A percentile compares a stretch with the other conserved stretches of the same genome.
Evolutionary conservation across 1,140 invertebrate species (phyloP).

Genomic region (silkworm (Bombyx mori)): DNA sequence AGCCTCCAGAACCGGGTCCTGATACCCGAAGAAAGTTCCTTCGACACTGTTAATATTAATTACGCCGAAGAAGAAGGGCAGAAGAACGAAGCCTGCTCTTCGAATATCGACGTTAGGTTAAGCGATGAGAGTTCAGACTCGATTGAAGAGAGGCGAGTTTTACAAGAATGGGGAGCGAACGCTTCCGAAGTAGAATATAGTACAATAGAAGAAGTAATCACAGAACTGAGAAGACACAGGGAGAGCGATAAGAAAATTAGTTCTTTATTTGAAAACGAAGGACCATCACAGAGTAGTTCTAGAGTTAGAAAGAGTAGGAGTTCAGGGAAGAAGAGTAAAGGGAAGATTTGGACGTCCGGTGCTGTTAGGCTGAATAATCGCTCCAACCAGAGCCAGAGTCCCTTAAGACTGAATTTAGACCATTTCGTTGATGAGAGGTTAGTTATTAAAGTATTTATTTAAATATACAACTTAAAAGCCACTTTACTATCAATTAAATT

Average conservation of each 20-base stretch:
- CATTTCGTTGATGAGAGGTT: constrained; percentile 65
- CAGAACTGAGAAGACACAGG: constrained; percentile 44
- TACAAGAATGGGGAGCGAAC: constrained; percentile 30
- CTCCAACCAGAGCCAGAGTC: constrained; percentile 37
- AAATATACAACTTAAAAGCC: no score
- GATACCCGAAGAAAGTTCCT: constrained; percentile 45
- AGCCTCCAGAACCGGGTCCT: constrained; percentile 63
- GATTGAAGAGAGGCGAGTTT: constrained; percentile 9
- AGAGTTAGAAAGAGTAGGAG: constrained; percentile 38
- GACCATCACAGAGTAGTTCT: constrained; percentile 32
- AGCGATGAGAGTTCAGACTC: constrained; percentile 11
- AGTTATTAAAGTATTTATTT: constrained; percentile 10
- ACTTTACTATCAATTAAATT: no score
- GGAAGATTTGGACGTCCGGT: constrained; percentile 49
- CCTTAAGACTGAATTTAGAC: constrained; percentile 61
- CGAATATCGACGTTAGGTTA: constrained; percentile 38
- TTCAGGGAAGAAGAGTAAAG: constrained; percentile 50
- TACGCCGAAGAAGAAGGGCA: constrained; percentile 39
- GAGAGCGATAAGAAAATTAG: constrained; percentile 35
- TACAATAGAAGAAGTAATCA: constrained; percentile 47
- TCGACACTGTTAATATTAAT: constrained; percentile 55
- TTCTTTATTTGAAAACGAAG: constrained; percentile 29
- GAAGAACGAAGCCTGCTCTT: constrained; percentile 60
- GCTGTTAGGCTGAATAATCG: constrained; percentile 55
- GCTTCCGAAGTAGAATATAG: constrained; percentile 33